Base-by-base conservation (phyloP, 1,140 invertebrate genomes). In the Forficula auricularia region DNA sequence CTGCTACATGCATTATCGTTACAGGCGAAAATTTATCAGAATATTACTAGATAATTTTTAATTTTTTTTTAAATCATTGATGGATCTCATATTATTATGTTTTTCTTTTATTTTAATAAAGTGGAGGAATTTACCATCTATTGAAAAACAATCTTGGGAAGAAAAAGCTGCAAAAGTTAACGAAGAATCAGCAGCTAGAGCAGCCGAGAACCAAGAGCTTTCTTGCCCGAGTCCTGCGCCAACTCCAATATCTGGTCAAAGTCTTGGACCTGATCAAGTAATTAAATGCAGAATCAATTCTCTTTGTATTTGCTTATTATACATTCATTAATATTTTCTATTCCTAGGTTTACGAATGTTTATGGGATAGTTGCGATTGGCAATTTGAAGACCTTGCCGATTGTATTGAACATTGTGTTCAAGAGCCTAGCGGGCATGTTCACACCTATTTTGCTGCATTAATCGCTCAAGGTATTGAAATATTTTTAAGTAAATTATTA, bases 141-240 rank as follows among this genome's bases (percentile, higher is more conserved):
- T 72, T 44, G 86, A 90, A 45, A 97, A 97, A 59, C 82, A 89
- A 57, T 71, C 75, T 30, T 98, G 90, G 75, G 95, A 98, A 66
- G 85, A 92, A 57, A 70, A 76, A 37, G 91, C 91, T 3, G 73
- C 74, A 12, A 75, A 78, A 53, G 76, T 89, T 55, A 95, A 95
- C 55, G 82, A 86, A 55, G 84, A 90, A 56, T 76, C 70, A 8
- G 70, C 73, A 30, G 71, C 72, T 8, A 56, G 62, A 50, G 59
- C 64, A 18, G 60, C 67, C 2, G 66, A 68, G 16, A n/a, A n/a
- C n/a, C 70, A 68, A 46, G 43, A 34, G 7, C 64, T 65, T 44
- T 51, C 56, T 36, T 61, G 61, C 41, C 56, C 55, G 2, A 65
- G 61, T 51, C 62, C 64, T 12, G 52, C 56, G 2, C 55, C 57